Evolutionary conservation across 2,888 invertebrate species (phyloP).

Genomic region (Euclidia mi): DNA sequence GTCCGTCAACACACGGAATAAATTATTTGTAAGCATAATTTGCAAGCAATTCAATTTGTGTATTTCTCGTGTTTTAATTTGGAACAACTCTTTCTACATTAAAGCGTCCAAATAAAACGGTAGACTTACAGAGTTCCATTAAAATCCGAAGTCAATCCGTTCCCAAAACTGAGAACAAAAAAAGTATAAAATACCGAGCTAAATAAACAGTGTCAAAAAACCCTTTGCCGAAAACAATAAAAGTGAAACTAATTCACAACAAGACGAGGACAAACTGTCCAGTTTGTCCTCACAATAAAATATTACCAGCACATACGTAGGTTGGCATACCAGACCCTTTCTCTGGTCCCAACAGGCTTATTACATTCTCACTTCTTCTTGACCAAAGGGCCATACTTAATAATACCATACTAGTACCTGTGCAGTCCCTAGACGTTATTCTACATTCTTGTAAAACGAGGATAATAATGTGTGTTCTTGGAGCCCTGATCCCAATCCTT

Average conservation of each 20-base stretch:
- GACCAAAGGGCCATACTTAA: conserved; percentile 27
- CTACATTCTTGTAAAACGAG: conserved; percentile 25
- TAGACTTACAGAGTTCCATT: no score
- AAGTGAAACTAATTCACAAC: conserved; percentile 4
- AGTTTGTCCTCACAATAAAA: conserved; percentile 22
- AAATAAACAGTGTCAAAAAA: conserved; percentile 2
- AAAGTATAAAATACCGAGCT: no score
- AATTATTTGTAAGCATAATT: no score
- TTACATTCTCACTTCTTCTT: conserved; percentile 35
- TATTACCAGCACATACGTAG: conserved; percentile 19
- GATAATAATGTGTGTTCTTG: conserved; percentile 16
- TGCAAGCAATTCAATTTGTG: no score
- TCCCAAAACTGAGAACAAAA: no score
- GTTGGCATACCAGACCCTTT: conserved; percentile 11
- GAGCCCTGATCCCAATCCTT: neutral
- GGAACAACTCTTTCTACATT: no score
- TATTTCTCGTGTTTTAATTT: no score
- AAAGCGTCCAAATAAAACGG: no score
- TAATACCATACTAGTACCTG: conserved; percentile 23
- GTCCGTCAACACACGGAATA: no score
- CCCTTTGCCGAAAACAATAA: neutral
- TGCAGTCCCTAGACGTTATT: conserved; percentile 18
- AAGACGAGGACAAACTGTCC: conserved; percentile 11
- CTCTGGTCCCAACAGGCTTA: conserved; percentile 26
- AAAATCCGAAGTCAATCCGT: no score